Evolutionary conservation across 2,113 vertebrate genomes (phyloP).

Genomic region (Spermophilus dauricus): DNA sequence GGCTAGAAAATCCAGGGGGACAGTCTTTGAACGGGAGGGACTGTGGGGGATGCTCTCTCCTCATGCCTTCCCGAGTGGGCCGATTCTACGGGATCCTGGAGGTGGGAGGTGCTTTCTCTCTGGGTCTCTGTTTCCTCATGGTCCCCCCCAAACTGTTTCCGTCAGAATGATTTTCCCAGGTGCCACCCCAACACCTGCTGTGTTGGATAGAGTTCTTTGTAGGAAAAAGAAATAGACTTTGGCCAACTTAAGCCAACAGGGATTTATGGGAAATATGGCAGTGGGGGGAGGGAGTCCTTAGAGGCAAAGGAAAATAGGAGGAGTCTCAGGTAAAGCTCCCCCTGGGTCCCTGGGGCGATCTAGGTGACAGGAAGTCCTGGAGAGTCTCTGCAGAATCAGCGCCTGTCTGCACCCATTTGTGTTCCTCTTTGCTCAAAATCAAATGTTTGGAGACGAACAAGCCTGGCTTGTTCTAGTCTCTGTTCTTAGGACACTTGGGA

Average conservation of each 20-base stretch:
- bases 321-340: background rate
- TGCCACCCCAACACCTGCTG: background rate
- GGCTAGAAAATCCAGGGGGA: conserved; percentile 67
- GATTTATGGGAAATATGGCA: background rate
- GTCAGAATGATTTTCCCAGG: background rate
- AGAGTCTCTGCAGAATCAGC: background rate
- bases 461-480: background rate
- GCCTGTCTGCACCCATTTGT: no score
- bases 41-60: background rate
- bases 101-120: background rate
- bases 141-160: background rate
- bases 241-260: background rate
- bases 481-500: background rate
- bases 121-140: background rate
- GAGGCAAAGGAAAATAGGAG: background rate
- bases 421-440: background rate
- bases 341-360: background rate
- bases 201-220: background rate
- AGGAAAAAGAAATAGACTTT: background rate
- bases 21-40: conserved; percentile 50
- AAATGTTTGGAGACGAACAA: background rate
- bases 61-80: conserved; percentile 34
- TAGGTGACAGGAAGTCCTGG: background rate
- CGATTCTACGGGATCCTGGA: background rate
- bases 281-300: background rate